Evolutionary conservation across 1,140 invertebrate species (phyloP).

Genomic region (Augochlora pura): DNA sequence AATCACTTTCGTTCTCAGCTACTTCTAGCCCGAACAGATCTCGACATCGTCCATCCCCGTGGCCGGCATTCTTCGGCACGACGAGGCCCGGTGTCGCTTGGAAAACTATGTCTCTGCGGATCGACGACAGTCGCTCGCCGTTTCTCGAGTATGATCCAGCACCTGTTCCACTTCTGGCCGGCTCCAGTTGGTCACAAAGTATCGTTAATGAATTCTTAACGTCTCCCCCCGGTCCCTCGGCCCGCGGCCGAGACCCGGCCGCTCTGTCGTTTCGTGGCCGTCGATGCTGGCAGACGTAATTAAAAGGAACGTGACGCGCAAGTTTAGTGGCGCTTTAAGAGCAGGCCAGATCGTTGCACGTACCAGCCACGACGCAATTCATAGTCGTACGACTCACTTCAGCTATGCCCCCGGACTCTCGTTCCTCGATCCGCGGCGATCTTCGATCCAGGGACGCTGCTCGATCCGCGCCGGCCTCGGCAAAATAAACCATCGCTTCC

Average conservation of each 20-base stretch:
- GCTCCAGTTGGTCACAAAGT: slow-evolving; percentile 23
- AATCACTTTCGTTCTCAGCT: not conserved
- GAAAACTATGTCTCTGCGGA: slow-evolving; percentile 6
- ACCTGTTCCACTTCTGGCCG: slow-evolving; percentile 42
- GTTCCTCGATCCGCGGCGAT: too few species aligned
- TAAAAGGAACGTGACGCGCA: slow-evolving; percentile 57
- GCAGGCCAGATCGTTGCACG: slow-evolving; percentile 38
- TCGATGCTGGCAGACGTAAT: slow-evolving; percentile 54
- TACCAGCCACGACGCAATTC: slow-evolving; percentile 46
- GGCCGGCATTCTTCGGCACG: not conserved
- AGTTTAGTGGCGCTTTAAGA: slow-evolving; percentile 52
- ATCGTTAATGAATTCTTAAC: slow-evolving; percentile 53
- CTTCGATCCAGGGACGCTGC: too few species aligned
- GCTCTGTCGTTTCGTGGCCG: slow-evolving; percentile 33
- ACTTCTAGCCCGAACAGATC: too few species aligned
- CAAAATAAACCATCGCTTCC: too few species aligned
- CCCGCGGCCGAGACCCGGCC: slow-evolving; percentile 5
- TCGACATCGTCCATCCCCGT: not conserved
- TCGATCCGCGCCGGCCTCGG: too few species aligned
- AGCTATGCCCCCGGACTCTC: too few species aligned
- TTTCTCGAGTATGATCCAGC: slow-evolving; percentile 34
- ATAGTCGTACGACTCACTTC: slow-evolving; percentile 49
- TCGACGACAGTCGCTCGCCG: not conserved
- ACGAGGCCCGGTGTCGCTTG: slow-evolving; percentile 10
- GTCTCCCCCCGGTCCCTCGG: not conserved